Base-by-base conservation (phyloP, 2,888 invertebrate genomes). In the Apodemia hepburni region DNA sequence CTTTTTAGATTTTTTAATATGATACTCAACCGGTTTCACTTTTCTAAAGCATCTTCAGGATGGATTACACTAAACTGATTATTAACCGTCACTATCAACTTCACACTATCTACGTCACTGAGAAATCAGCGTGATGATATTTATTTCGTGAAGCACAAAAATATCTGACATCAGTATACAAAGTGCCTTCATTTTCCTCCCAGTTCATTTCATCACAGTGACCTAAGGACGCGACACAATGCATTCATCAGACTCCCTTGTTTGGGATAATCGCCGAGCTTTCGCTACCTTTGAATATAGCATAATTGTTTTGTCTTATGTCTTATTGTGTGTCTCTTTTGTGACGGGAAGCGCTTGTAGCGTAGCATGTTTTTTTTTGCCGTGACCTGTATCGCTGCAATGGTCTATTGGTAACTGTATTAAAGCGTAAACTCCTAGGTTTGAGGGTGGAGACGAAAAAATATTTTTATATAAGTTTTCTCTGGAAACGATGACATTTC, bases 181-280 rank as follows among this genome's bases (percentile, higher is more conserved):
- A 57, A 57, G 54, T 57, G 29, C 15, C 22, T 27, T 29, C 54
- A 57, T 63, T 63, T 65, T 66, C 68, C 66, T 69, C 66, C 42
- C 62, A 59, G 59, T 64, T 64, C 59, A 51, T 59, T 61, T 61
- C 38, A 22, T 64, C 69, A 69, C 70, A 75, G 75, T 82, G 83
- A 84, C 83, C 84, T 81, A 78, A 83, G 82, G 79, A 78, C 73
- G 68, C 68, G 71, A 57, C 76, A 88, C 87, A 89, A 88, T 86
- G 68, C 75, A 74, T 80, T 89, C 88, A 88, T 89, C 88, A 89
- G 78, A 65, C 74, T 64, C 85, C 82, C 88, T 88, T 89, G 88
- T 87, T 85, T 84, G 78, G 78, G 76, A 74, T 80, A 83, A 82
- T 76, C 73, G 75, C 70, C 72, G 75, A 64, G 72, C 70, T 72